A percentile compares a stretch with the other conserved stretches of the same genome.
Conservation (phyloP, 2,113 vertebrate genomes). For the Phoxinus phoxinus region DNA sequence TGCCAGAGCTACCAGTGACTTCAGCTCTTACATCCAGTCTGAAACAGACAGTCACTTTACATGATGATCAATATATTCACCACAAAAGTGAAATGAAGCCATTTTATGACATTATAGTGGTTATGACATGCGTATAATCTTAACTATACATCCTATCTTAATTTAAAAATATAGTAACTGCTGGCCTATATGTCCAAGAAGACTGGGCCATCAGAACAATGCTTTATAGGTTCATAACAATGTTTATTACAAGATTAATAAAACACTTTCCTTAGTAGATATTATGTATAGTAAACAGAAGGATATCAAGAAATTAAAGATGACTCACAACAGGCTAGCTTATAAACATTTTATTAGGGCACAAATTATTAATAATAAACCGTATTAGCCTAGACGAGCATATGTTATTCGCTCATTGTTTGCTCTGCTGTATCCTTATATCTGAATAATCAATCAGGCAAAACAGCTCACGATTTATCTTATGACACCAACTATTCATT, state of each 20-base stretch:
- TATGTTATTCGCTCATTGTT: too few species aligned
- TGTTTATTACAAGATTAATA: not conserved
- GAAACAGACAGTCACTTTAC: not conserved
- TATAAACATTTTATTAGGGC: too few species aligned
- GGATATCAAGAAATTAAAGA: too few species aligned
- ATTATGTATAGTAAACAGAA: too few species aligned
- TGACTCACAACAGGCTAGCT: too few species aligned
- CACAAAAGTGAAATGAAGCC: not conserved
- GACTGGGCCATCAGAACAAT: not conserved
- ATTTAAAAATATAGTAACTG: not conserved
- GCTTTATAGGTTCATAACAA: not conserved
- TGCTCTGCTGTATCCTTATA: too few species aligned
- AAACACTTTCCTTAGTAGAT: too few species aligned
- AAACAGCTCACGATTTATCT: too few species aligned
- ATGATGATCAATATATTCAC: not conserved
- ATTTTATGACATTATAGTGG: not conserved
- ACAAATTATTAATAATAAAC: too few species aligned
- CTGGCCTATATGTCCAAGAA: not conserved
- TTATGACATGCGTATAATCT: not conserved
- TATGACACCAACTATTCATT: too few species aligned
- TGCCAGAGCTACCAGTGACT: not conserved
- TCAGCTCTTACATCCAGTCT: not conserved
- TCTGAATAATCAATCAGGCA: too few species aligned
- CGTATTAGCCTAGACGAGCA: too few species aligned
- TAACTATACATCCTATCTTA: not conserved